Percentiles rank a stretch among this genome's conserved stretches.
Conservation (phyloP, 2,113 vertebrate species). For the western clawed frog (Xenopus tropicalis) region UCB_Xtro_10.0 CM004444.2:88399001-88399500, state of each 20-base stretch:
- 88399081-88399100: background rate
- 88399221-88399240: conserved; percentile 11
- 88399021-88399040: conserved; percentile 3
- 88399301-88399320: too few species aligned
- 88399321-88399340: too few species aligned
- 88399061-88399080: background rate
- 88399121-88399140: conserved; percentile 12
- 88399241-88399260: conserved; percentile 23
- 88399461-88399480: too few species aligned
- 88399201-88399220: background rate
- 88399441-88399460: too few species aligned
- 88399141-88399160: conserved; percentile 25
- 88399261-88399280: too few species aligned
- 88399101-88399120: conserved; percentile 26
- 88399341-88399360: too few species aligned
- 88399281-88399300: background rate
- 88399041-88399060: conserved; percentile 5
- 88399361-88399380: too few species aligned
- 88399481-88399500: too few species aligned
- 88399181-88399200: conserved; percentile 32
- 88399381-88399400: too few species aligned
- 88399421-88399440: too few species aligned
- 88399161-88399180: conserved; percentile 29
- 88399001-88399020: conserved; percentile 1
- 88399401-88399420: too few species aligned